Conservation (phyloP, 1,140 invertebrate genomes). For the Radopholus similis region DNA sequence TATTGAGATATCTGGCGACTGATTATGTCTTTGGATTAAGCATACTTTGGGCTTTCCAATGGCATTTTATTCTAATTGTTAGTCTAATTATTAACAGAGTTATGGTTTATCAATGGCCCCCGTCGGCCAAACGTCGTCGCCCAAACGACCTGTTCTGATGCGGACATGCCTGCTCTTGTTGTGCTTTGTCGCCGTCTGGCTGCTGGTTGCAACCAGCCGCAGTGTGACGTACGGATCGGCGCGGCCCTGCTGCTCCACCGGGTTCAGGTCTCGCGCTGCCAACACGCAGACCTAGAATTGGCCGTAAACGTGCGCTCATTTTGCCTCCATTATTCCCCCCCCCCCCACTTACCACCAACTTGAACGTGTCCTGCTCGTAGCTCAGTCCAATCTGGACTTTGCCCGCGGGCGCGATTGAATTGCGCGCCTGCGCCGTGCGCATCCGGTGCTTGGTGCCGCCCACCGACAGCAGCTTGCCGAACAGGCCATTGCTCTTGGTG, state of each 20-base stretch:
- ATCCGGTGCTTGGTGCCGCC: too few relatives aligned
- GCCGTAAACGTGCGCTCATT: conserved; percentile 3
- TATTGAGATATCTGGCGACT: too few relatives aligned
- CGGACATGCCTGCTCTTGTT: neutral
- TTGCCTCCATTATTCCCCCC: conserved; percentile 29
- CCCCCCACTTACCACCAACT: conserved; percentile 41
- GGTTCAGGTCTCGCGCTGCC: conserved; percentile 35
- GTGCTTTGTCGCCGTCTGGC: conserved; percentile 7
- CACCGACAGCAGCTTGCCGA: neutral
- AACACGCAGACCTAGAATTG: neutral
- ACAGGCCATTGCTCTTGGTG: neutral
- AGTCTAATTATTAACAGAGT: too few relatives aligned
- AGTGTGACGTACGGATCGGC: conserved; percentile 44
- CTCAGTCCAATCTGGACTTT: conserved; percentile 36
- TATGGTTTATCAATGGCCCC: too few relatives aligned
- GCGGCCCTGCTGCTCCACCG: conserved; percentile 36
- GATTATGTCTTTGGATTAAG: too few relatives aligned
- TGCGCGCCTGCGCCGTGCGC: too few relatives aligned
- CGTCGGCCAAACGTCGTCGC: too few relatives aligned
- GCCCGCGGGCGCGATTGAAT: too few relatives aligned
- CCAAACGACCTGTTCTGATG: too few relatives aligned
- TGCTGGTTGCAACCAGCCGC: conserved; percentile 26
- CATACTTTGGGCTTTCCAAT: too few relatives aligned
- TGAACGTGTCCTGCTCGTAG: conserved; percentile 43
- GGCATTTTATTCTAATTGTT: too few relatives aligned